Base-by-base conservation (phyloP, 1,140 invertebrate genomes). In the Homalodisca vitripennis region DNA sequence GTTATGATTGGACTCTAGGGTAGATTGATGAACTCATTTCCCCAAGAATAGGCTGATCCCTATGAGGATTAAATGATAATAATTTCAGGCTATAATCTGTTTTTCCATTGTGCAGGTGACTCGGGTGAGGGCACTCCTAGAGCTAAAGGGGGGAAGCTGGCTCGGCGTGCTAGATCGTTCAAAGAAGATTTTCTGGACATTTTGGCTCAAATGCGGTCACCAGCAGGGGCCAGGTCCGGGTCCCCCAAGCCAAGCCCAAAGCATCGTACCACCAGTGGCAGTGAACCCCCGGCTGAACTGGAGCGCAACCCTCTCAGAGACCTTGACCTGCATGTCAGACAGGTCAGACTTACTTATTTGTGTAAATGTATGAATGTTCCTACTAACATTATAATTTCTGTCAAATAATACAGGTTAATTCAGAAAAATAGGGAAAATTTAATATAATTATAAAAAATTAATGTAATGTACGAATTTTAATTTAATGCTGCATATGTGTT, bases 111-210 rank as follows among this genome's bases (percentile, higher is more conserved):
- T 66, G 10, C 63, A 66, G 63, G 63, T 67, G 66, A 70, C 60
- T 34, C 64, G 57, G 66, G 55, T 66, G 73, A 70, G 62, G 48
- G 73, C 34, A 65, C 63, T 26, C 66, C 62, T 41, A 46, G 72
- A 3, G 53, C 27, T 24, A 55, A 89, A 73, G 88, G 88, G 73
- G 90, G 89, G 67, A 92, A 92, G 79, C 83, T 94, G 79, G 92
- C 92, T 46, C 84, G 91, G 68, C 84, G 93, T 67, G 92, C 92
- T 51, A 86, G 92, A 71, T 94, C 92, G 72, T 95, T 95, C 81
- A 95, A 95, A 80, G 92, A 95, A 84, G 93, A 94, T 81, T 88
- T 95, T 75, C 84, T 94, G 75, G 92, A 93, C 78, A 92, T 92
- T 80, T 86, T 95, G 75, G 92, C 89, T 67, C 89, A 92, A 79